A percentile compares a stretch with the other conserved stretches of the same genome.
Conservation (phyloP, 2,888 invertebrate species). For the Eumacrocentrus americanus region DNA sequence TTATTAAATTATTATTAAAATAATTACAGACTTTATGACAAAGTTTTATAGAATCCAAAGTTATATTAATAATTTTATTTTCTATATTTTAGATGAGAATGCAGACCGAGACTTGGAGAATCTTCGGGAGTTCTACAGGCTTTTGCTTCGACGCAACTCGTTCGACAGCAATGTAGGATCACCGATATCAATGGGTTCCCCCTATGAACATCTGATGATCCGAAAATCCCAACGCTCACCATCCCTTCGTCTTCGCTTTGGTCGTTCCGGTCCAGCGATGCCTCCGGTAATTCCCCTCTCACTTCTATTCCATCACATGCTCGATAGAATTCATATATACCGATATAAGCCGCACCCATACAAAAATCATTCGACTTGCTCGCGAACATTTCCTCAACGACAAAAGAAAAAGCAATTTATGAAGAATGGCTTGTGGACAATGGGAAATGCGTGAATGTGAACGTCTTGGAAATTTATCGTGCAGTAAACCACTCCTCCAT, state of each 20-base stretch:
- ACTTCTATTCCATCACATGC: not conserved
- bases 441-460: not conserved
- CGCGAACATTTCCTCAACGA: not conserved
- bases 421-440: not conserved
- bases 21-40: not conserved
- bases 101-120: conserved; percentile 39
- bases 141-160: conserved; percentile 43
- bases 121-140: conserved; percentile 47
- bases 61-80: not conserved
- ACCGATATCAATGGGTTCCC: conserved; percentile 35
- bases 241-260: conserved; percentile 53
- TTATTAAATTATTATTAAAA: conserved; percentile 8
- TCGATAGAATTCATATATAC: conserved; percentile 9
- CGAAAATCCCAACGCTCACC: conserved; percentile 54
- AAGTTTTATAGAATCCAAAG: too few species aligned
- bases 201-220: conserved; percentile 50
- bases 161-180: conserved; percentile 37
- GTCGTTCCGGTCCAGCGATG: conserved; percentile 47
- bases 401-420: not conserved
- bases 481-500: not conserved
- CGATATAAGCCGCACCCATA: not conserved
- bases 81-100: conserved; percentile 39
- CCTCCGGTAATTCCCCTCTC: conserved; percentile 37
- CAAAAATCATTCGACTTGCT: not conserved
- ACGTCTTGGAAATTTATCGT: conserved; percentile 8